These are phyloP conservation scores for Troides aeacus DNA, from an alignment of 2,888 invertebrate species.

Conservation along the genomic window DNA sequence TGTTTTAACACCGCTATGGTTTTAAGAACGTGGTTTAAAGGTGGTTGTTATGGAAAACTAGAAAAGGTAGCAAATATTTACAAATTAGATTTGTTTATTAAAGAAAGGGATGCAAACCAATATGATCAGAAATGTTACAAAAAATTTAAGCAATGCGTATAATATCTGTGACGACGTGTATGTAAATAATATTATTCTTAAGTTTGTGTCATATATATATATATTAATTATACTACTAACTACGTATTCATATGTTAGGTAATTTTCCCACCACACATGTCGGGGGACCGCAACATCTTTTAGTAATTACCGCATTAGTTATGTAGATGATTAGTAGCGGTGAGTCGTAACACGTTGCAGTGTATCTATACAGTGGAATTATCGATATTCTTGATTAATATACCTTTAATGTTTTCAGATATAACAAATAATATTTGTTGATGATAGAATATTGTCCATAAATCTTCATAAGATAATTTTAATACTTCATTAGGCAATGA, in stretches of 20 bases:
- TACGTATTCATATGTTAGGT: not conserved
- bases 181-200: too few species aligned
- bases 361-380: not conserved
- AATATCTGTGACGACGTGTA: too few species aligned
- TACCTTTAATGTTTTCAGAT: not conserved
- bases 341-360: not conserved
- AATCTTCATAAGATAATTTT: not conserved
- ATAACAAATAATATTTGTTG: not conserved
- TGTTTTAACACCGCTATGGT: not conserved
- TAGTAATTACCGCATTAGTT: conserved; percentile 14
- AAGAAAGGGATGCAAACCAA: not conserved
- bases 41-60: not conserved
- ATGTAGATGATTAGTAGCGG: conserved; percentile 3
- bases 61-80: not conserved
- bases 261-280: not conserved
- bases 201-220: too few species aligned
- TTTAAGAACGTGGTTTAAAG: not conserved
- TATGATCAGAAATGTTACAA: not conserved
- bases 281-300: conserved; percentile 13
- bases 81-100: not conserved
- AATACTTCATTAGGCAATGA: too few species aligned
- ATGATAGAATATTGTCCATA: not conserved
- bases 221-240: not conserved
- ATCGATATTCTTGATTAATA: not conserved
- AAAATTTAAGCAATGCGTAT: not conserved